phyloP scores from a whole-genome alignment of 2,797 vertebrate species.

The Helicolenus hilgendorfi region DNA sequence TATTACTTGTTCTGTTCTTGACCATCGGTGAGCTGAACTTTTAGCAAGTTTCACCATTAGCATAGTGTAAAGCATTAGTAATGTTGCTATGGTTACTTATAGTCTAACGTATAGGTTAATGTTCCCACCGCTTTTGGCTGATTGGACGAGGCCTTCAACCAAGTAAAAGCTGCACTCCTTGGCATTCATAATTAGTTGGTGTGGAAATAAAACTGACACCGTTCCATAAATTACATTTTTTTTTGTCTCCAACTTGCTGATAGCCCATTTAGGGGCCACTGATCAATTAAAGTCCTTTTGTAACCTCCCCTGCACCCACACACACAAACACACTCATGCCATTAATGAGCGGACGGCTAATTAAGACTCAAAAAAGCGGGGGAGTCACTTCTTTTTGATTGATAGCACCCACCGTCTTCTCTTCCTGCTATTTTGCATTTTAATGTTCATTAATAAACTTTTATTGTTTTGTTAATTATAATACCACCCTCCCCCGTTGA shows the following conservation, averaged over 20 bases:
- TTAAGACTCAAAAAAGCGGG: conserved; percentile 96
- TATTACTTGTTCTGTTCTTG: not conserved
- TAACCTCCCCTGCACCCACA: conserved; percentile 91
- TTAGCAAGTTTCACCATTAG: not conserved
- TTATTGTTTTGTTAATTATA: conserved; percentile 99
- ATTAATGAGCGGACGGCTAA: conserved; percentile 98
- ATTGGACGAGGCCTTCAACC: conserved; percentile 40
- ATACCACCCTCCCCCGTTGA: conserved; percentile 92
- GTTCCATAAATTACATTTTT: conserved; percentile 86
- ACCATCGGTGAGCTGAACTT: not conserved
- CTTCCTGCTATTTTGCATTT: conserved; percentile 97
- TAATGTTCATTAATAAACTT: conserved; percentile 99
- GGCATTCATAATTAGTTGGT: conserved; percentile 80
- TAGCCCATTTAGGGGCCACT: conserved; percentile 94
- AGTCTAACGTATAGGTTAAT: not conserved
- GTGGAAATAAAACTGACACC: conserved; percentile 86
- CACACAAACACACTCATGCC: conserved; percentile 91
- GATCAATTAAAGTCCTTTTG: conserved; percentile 96
- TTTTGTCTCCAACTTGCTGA: conserved; percentile 89
- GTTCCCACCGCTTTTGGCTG: conserved; percentile 7
- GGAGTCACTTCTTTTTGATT: conserved; percentile 96
- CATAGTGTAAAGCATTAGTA: not conserved
- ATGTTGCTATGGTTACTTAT: conserved; percentile 7
- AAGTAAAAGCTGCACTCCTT: conserved; percentile 62
- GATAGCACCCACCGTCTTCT: conserved; percentile 91